These are phyloP conservation scores for Phasia obesa DNA, from an alignment of 2,888 invertebrate species.

Conservation along the genomic window DNA sequence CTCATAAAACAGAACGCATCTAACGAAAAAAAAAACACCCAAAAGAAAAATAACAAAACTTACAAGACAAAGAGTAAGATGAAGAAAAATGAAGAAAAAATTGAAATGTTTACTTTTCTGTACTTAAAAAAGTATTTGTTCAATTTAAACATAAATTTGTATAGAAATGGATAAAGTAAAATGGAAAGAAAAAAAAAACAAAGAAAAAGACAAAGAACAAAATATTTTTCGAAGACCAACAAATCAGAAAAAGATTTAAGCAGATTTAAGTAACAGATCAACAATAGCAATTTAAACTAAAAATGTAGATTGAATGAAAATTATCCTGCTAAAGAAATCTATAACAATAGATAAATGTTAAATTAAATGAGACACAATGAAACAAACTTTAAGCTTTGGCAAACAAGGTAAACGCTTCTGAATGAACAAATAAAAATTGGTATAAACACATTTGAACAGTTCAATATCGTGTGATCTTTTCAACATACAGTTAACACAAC, in stretches of 20 bases:
- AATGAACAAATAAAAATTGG: no score
- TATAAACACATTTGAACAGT: no score
- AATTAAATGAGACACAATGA: not conserved
- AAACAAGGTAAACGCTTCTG: no score
- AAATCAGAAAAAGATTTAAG: constrained; percentile 26
- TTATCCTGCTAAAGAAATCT: no score
- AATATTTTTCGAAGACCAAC: constrained; percentile 20
- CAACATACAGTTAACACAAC: no score
- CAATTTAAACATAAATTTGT: not conserved
- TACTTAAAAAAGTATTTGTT: constrained; percentile 3
- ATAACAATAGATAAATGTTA: no score
- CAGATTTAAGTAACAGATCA: not conserved
- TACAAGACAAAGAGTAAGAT: not conserved
- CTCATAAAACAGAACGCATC: not conserved
- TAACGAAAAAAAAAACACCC: constrained; percentile 22
- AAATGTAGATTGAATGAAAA: not conserved
- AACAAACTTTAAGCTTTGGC: no score
- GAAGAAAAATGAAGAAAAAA: constrained; percentile 4
- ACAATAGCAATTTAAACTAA: not conserved
- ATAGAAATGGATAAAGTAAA: not conserved
- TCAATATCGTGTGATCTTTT: no score
- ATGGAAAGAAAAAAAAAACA: not conserved
- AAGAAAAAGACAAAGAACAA: not conserved
- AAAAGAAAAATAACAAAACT: constrained; percentile 26
- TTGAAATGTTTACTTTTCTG: constrained; percentile 29